Percentiles rank a stretch among this genome's conserved stretches.
phyloP scores from a whole-genome alignment of 2,888 invertebrate genomes.

The Junonia oenone region DNA sequence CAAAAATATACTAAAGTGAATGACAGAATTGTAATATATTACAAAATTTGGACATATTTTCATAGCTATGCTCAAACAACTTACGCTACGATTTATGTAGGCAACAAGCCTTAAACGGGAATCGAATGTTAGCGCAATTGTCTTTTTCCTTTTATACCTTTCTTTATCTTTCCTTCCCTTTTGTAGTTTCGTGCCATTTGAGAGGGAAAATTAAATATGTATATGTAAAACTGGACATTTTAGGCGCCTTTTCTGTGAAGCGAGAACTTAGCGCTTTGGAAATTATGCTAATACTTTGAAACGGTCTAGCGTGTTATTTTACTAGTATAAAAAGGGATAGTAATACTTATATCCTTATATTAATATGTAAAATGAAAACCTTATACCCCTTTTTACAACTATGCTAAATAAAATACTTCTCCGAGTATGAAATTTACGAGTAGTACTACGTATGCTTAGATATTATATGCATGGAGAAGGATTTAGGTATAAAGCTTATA shows the following conservation, averaged over 20 bases:
- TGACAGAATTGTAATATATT: no score
- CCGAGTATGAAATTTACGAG: no score
- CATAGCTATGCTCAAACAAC: not conserved
- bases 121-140: slow-evolving; percentile 19
- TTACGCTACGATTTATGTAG: not conserved
- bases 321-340: no score
- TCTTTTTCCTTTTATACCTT: slow-evolving; percentile 7
- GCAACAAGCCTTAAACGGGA: not conserved
- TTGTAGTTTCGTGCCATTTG: slow-evolving; percentile 3
- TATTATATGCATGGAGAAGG: no score
- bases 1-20: no score
- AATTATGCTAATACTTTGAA: not conserved
- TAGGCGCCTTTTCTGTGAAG: not conserved
- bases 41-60: not conserved
- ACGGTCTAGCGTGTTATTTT: not conserved
- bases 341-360: no score
- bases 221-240: not conserved
- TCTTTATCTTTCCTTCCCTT: slow-evolving; percentile 2
- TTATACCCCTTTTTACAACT: no score
- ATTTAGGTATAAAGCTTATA: no score
- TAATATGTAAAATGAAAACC: no score
- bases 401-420: no score
- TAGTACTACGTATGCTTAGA: no score
- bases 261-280: not conserved
- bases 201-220: slow-evolving; percentile 3